These are phyloP conservation scores for Pandemis corylana DNA, from an alignment of 2,888 invertebrate species.

Conservation along the genomic window DNA sequence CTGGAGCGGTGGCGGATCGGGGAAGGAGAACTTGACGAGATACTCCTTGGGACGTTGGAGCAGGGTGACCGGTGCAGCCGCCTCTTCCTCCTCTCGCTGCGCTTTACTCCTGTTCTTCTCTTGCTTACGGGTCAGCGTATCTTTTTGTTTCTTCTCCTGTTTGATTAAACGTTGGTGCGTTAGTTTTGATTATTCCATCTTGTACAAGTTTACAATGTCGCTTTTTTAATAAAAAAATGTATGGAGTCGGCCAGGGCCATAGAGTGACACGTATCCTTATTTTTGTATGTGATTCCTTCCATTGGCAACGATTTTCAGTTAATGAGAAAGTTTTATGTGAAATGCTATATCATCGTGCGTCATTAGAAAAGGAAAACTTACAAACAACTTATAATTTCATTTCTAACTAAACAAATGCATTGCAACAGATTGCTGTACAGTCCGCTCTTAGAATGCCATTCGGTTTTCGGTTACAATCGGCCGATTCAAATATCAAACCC, in stretches of 20 bases:
- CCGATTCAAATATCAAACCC: too few species aligned
- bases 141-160: constrained; percentile 96
- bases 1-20: constrained; percentile 97
- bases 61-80: constrained; percentile 86
- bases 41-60: constrained; percentile 97
- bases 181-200: too few species aligned
- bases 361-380: neutral
- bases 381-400: too few species aligned
- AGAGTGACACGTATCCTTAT: too few species aligned
- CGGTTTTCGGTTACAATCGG: too few species aligned
- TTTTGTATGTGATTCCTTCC: too few species aligned
- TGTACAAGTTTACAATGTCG: too few species aligned
- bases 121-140: constrained; percentile 94
- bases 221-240: too few species aligned
- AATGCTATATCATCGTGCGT: neutral
- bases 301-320: too few species aligned
- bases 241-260: too few species aligned
- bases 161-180: neutral
- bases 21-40: constrained; percentile 98
- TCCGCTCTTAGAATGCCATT: too few species aligned
- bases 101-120: constrained; percentile 95
- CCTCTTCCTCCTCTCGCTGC: constrained; percentile 91
- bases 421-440: neutral
- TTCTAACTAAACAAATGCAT: neutral
- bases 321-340: neutral